Evolutionary conservation across 2,797 vertebrate species (phyloP), one percentile per base, ranked within the genome.

Genomic region (Sebastes cheni): DNA sequence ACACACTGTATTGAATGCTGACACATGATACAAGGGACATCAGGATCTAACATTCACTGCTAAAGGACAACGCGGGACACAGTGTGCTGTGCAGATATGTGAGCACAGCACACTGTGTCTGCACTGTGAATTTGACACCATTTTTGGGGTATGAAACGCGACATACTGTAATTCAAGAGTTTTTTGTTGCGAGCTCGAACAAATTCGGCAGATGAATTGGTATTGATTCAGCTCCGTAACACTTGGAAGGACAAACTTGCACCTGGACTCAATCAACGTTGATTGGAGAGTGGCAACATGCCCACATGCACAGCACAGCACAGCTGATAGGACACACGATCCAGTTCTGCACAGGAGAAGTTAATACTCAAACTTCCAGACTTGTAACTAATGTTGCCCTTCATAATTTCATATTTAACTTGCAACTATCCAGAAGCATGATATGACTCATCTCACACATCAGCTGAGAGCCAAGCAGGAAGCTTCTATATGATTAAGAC

Each of bases 221-320:
- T 92, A 92, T 91, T 69, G 67, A 91, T 90, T 93, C 90, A 82
- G 78, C 86, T 85, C 79, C 6, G 42, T 29, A 52, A 75, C 61
- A 46, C 90, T 93, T 92, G 91, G 92, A 94, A 93, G 92, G 92
- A 93, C 93, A 92, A 88, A 90, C 90, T 64, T 62, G 90, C 94
- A 95, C 91, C 92, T 94, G 92, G 90, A 92, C 91, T 91, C 92
- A 90, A 93, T 94, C 92, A 92, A 3, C 67, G 84, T 67, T 92
- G 94, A 95, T 94, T 93, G 92, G 91, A 86, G 80, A 75, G 83
- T 88, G 92, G 92, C 91, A 90, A 66, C 75, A 27, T 84, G 93
- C 93, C 91, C 84, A 55, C 85, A 52, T 42, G 67, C 79, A 39
- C 72, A 9, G 50, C 50, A 64, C 77, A 77, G 16, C 81, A 60